Evolutionary conservation across 1,140 invertebrate species (phyloP).

Genomic region (Drosophila ananassae): DNA sequence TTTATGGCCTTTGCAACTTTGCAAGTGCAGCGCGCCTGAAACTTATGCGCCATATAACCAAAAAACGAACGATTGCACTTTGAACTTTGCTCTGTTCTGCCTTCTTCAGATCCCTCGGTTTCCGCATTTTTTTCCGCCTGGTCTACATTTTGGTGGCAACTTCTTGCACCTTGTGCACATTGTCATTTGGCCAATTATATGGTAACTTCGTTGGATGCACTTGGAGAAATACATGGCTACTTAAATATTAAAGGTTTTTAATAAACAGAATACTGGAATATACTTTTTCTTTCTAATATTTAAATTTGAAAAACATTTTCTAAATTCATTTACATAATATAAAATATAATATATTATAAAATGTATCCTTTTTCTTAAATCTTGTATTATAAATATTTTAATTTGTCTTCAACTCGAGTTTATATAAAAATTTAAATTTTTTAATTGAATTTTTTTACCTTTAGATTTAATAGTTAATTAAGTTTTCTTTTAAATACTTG

Average conservation of each 20-base stretch:
- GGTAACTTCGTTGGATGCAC: constrained; percentile 19
- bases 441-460: too few relatives aligned
- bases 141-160: constrained; percentile 24
- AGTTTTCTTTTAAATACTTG: background rate
- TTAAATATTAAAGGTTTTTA: background rate
- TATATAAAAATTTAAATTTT: too few relatives aligned
- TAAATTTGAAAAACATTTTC: too few relatives aligned
- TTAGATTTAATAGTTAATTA: too few relatives aligned
- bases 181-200: constrained; percentile 75
- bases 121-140: constrained; percentile 19
- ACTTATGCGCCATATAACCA: constrained; percentile 74
- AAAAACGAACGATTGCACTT: constrained; percentile 52
- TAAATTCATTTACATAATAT: too few relatives aligned
- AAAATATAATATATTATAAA: too few relatives aligned
- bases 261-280: background rate
- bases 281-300: too few relatives aligned
- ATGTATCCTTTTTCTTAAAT: too few relatives aligned
- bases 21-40: constrained; percentile 56
- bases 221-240: background rate
- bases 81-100: constrained; percentile 21
- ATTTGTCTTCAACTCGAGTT: too few relatives aligned
- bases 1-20: constrained; percentile 72
- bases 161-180: constrained; percentile 61
- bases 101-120: constrained; percentile 9
- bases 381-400: too few relatives aligned